Evolutionary conservation across 2,797 vertebrate genomes (phyloP), one percentile per base, ranked within the genome.

Genomic region (Urocyon cinereoargenteus): DNA sequence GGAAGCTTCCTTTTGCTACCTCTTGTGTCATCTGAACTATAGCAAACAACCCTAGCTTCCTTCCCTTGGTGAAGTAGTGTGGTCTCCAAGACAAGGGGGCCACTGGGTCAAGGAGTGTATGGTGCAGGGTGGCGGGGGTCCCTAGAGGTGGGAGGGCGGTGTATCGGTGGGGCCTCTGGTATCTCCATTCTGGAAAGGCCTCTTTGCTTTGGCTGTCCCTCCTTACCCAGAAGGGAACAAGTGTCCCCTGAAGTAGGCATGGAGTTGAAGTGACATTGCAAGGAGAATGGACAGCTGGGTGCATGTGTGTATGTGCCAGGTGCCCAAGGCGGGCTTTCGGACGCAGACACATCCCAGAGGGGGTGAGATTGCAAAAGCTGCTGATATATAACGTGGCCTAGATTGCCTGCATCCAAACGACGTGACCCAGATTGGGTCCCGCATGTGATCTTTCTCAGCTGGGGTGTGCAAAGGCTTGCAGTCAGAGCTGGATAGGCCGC

Each of bases 271-370:
- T 15, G 86, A 79, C n/a, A 57, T 13, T 55, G 70, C 70, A 57
- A 61, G 8, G 36, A 87, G 45, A 78, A 53, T 3, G 45, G 62
- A 78, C 6, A 77, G 16, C 53, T 5, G 4, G 36, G 19, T 6
- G 5, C 1, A 7, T 2, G 5, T 18, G 22, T 13, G 6, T 9
- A 2, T 19, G n/a, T 26, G 13, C 9, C 5, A 13, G 10, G 0
- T 16, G 31, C 31, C 40, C 31, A n/a, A 28, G 62, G 16, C 2
- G 13, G 18, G 40, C 40, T 84, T 94, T 87, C 12, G 16, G 28
- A 68, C 3, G 2, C 26, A 1, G 31, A n/a, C n/a, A 31, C 8
- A 45, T 62, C 45, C 34, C 82, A 21, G 66, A 59, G 61, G 61
- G 4, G 51, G 59, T 10, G 13, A n/a, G 31, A 55, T 79, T 40